Evolutionary conservation across 1,140 invertebrate species (phyloP).

Genomic region (Paracyclopina nana): DNA sequence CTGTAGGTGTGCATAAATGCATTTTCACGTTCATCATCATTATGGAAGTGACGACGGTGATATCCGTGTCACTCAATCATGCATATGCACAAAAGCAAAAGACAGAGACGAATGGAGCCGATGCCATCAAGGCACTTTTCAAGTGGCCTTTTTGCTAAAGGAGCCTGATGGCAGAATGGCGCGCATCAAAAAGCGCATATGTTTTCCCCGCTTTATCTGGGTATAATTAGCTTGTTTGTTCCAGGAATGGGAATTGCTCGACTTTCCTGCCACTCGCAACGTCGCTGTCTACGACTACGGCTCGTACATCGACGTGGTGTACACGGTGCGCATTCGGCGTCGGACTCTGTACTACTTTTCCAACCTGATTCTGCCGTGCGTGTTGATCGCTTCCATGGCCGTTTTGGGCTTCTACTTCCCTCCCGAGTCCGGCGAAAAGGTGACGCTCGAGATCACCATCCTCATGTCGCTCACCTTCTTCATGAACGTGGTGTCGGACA

Average conservation of each 20-base stretch:
- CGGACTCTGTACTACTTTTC: slow-evolving; percentile 8
- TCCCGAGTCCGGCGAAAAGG: slow-evolving; percentile 15
- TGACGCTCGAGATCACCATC: slow-evolving; percentile 40
- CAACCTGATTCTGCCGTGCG: slow-evolving; percentile 8
- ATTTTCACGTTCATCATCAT: too few relatives aligned
- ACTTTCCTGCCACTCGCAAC: neutral
- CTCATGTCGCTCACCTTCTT: slow-evolving; percentile 49
- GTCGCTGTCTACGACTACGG: neutral
- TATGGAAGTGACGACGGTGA: too few relatives aligned
- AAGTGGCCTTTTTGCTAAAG: too few relatives aligned
- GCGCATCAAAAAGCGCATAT: too few relatives aligned
- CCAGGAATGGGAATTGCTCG: slow-evolving; percentile 11
- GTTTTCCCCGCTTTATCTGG: too few relatives aligned
- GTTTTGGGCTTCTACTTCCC: slow-evolving; percentile 14
- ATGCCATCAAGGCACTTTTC: too few relatives aligned
- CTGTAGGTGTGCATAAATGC: too few relatives aligned
- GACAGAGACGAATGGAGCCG: too few relatives aligned
- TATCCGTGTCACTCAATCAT: too few relatives aligned
- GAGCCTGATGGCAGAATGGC: too few relatives aligned
- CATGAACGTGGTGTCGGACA: slow-evolving; percentile 41
- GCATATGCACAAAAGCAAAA: too few relatives aligned
- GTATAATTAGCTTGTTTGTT: neutral
- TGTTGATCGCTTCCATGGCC: slow-evolving; percentile 12
- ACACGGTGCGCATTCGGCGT: neutral
- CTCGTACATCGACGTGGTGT: neutral